phyloP scores from a whole-genome alignment of 2,888 invertebrate genomes.

The Drosophila picticornis region DNA sequence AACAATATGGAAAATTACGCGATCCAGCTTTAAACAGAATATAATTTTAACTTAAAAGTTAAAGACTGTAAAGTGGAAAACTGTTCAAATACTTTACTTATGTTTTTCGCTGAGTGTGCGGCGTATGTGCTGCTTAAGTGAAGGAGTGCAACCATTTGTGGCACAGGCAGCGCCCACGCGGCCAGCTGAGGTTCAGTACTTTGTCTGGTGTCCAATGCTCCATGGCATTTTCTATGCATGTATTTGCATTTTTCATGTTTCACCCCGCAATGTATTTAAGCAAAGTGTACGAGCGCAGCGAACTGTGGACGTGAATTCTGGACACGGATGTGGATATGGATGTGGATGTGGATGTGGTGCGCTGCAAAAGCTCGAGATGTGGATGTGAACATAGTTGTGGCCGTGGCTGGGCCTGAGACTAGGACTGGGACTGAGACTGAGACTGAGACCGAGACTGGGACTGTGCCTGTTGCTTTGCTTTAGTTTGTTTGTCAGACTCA shows the following conservation, averaged over 20 bases:
- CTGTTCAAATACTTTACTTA: not conserved
- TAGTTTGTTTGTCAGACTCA: conserved; percentile 78
- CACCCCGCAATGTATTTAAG: conserved; percentile 22
- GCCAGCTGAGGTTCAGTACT: conserved; percentile 15
- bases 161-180: conserved; percentile 58
- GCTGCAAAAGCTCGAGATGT: not conserved
- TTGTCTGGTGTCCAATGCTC: conserved; percentile 15
- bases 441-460: conserved; percentile 5
- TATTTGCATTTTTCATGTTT: conserved; percentile 61
- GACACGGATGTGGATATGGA: conserved; percentile 14
- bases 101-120: conserved; percentile 40
- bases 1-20: too few relatives aligned
- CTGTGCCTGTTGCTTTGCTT: conserved; percentile 51
- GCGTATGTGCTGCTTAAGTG: conserved; percentile 14
- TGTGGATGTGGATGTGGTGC: conserved; percentile 9
- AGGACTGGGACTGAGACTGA: not conserved
- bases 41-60: not conserved
- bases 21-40: not conserved
- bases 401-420: not conserved
- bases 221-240: conserved; percentile 56
- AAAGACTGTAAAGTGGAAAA: not conserved
- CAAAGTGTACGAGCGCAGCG: conserved; percentile 3
- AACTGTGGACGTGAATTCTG: conserved; percentile 26
- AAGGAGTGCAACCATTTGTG: conserved; percentile 47
- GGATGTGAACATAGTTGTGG: conserved; percentile 23